Percentiles rank a stretch among this genome's conserved stretches.
These are phyloP conservation scores for Tetranychus cinnabarinus DNA, from an alignment of 1,140 invertebrate genomes.

Conservation along the genomic window DNA sequence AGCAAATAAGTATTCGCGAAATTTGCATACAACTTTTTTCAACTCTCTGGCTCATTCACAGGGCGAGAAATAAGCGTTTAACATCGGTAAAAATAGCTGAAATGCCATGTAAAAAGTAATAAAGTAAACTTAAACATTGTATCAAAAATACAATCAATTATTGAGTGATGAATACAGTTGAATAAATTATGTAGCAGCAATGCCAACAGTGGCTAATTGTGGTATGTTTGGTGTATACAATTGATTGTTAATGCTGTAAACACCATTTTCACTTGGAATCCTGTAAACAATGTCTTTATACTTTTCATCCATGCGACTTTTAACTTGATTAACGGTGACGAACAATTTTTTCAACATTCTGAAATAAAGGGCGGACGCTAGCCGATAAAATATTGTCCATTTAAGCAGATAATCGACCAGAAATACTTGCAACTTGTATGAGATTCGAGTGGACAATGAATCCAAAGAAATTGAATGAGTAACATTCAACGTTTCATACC, in stretches of 20 bases:
- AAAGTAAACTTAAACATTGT: no score
- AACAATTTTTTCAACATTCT: not conserved
- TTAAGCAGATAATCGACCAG: conserved; percentile 1
- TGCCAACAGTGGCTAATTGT: not conserved
- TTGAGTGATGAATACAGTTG: no score
- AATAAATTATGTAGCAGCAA: not conserved
- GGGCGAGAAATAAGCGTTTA: no score
- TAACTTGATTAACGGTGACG: not conserved
- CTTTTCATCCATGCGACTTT: not conserved
- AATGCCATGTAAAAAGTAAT: no score
- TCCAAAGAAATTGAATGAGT: conserved; percentile 2
- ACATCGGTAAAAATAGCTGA: no score
- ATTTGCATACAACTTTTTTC: no score
- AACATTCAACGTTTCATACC: conserved; percentile 5
- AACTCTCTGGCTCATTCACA: no score
- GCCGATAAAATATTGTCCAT: not conserved
- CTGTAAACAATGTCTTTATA: conserved; percentile 1
- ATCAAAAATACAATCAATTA: no score
- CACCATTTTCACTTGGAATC: not conserved
- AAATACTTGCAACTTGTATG: conserved; percentile 1
- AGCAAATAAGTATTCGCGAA: no score
- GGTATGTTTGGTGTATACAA: not conserved
- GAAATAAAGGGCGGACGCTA: conserved; percentile 1
- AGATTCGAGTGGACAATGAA: not conserved
- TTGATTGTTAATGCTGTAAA: not conserved